These are phyloP conservation scores for Lordiphosa stackelbergi DNA, from an alignment of 1,140 invertebrate genomes.

Conservation along the genomic window DNA sequence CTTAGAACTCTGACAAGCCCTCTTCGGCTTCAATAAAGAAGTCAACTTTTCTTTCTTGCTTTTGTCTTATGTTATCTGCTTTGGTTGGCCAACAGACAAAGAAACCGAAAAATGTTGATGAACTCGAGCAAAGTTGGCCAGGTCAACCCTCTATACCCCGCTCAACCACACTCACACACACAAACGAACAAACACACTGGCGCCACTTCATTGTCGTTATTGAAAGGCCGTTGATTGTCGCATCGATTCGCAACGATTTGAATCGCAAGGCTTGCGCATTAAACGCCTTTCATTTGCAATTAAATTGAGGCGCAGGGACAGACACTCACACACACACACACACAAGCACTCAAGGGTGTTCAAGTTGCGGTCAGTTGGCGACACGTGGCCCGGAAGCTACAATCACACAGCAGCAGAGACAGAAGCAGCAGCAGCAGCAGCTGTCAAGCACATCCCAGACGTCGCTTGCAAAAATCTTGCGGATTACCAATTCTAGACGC, in stretches of 20 bases:
- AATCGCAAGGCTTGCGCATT: conserved; percentile 59
- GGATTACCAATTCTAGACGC: conserved; percentile 75
- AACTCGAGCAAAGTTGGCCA: conserved; percentile 37
- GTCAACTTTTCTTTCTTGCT: background rate
- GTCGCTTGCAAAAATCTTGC: conserved; percentile 66
- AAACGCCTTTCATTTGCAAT: conserved; percentile 74
- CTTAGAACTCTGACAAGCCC: too few relatives aligned
- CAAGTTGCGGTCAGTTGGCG: conserved; percentile 58
- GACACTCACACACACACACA: conserved; percentile 15
- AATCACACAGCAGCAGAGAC: conserved; percentile 12
- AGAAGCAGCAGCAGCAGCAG: conserved; percentile 13
- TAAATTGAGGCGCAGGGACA: conserved; percentile 44
- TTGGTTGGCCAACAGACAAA: conserved; percentile 32
- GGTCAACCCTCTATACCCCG: conserved; percentile 6
- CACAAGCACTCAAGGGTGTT: conserved; percentile 22
- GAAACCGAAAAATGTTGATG: conserved; percentile 65
- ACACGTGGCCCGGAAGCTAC: conserved; percentile 54
- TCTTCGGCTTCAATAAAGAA: too few relatives aligned
- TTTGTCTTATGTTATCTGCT: conserved; percentile 18
- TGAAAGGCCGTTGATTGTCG: conserved; percentile 61
- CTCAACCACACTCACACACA: conserved; percentile 15
- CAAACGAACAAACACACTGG: conserved; percentile 6
- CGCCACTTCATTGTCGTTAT: conserved; percentile 63
- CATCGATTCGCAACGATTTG: conserved; percentile 71
- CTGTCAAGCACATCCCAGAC: conserved; percentile 32